Percentiles rank a stretch among this genome's conserved stretches.
Conservation (phyloP, 2,888 invertebrate species). For the Amphipoea oculea region DNA sequence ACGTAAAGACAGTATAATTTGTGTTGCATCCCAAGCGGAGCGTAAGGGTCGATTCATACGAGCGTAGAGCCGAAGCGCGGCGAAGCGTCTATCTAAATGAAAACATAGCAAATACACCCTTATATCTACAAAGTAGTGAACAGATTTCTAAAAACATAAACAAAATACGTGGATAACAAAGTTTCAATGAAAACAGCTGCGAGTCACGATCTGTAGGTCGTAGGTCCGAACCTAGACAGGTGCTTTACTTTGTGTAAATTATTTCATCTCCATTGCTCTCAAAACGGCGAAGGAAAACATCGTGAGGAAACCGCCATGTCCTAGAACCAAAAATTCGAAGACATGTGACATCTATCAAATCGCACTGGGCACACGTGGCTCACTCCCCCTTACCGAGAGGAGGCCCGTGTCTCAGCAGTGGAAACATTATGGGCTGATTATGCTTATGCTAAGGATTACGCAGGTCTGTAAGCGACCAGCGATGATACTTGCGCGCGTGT, state of each 20-base stretch:
- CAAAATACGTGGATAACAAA: no score
- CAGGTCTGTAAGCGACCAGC: neutral
- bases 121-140: neutral
- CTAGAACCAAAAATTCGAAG: no score
- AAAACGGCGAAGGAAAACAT: no score
- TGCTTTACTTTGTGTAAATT: no score
- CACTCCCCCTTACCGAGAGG: neutral
- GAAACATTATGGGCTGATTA: neutral
- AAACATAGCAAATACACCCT: neutral
- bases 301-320: no score
- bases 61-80: neutral
- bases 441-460: neutral
- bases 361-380: neutral
- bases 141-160: neutral
- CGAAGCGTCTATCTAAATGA: neutral
- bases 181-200: no score
- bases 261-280: no score
- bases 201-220: no score
- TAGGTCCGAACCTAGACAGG: no score
- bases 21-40: neutral
- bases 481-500: no score
- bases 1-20: slow-evolving; percentile 6
- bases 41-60: neutral
- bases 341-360: neutral
- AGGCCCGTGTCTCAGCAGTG: neutral